Conservation (phyloP, 53 echinoderm and acorn worm genomes). For the Holothuria scabra region DNA sequence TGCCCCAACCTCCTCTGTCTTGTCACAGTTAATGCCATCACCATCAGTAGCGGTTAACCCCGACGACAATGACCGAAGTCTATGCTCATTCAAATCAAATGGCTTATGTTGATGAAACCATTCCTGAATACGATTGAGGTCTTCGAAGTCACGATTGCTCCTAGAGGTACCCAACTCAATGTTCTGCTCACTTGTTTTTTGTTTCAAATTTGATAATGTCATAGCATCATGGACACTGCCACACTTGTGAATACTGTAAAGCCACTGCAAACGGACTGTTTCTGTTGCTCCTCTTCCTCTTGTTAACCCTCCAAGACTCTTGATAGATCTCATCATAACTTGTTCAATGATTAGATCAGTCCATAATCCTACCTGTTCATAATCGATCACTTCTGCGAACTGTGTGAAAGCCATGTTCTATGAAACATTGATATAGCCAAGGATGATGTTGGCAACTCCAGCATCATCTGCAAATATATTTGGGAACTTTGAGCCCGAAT, state of each 20-base stretch:
- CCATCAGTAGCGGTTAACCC: constrained; percentile 34
- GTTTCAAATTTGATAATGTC: background rate
- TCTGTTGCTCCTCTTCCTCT: constrained; percentile 44
- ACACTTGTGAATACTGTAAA: constrained; percentile 27
- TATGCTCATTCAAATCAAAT: constrained; percentile 5
- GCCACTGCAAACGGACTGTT: constrained; percentile 12
- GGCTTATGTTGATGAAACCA: constrained; percentile 40
- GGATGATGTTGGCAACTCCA: constrained; percentile 28
- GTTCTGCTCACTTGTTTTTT: constrained; percentile 44
- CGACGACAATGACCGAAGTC: constrained; percentile 14
- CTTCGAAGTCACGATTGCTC: constrained; percentile 19
- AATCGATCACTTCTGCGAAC: constrained; percentile 28
- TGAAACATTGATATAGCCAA: constrained; percentile 28
- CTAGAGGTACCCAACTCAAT: constrained; percentile 2
- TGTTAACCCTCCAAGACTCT: constrained; percentile 54
- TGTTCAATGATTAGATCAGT: constrained; percentile 52
- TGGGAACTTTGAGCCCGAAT: constrained; percentile 24
- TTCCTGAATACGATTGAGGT: constrained; percentile 9
- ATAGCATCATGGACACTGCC: constrained; percentile 32
- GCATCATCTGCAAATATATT: constrained; percentile 44
- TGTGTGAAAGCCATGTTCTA: constrained; percentile 38
- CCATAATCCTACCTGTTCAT: constrained; percentile 58
- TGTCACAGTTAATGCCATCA: constrained; percentile 50
- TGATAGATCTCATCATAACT: constrained; percentile 37
- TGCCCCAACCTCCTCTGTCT: constrained; percentile 22